Conservation (phyloP, 2,888 invertebrate genomes). For the Epinotia ramella region DNA sequence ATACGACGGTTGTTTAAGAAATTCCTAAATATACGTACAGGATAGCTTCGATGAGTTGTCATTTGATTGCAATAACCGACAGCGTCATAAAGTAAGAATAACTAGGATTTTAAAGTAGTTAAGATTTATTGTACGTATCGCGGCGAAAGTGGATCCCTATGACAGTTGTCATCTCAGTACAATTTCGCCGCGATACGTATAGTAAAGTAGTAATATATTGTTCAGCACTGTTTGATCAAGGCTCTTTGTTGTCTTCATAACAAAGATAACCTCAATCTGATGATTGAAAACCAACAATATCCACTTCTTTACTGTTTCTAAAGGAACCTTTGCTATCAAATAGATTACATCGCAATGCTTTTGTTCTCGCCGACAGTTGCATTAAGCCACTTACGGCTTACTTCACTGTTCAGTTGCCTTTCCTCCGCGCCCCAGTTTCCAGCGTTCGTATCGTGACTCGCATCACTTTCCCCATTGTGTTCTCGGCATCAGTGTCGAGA, state of each 20-base stretch:
- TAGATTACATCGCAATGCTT: conserved; percentile 14
- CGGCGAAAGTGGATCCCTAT: no score
- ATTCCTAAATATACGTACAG: background rate
- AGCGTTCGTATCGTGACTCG: conserved; percentile 27
- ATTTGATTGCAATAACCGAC: background rate
- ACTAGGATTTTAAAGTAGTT: background rate
- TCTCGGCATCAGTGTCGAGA: background rate
- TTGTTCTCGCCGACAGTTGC: conserved; percentile 22
- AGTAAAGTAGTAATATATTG: no score
- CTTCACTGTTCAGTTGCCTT: conserved; percentile 40
- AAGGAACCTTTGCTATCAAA: background rate
- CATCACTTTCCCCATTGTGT: conserved; percentile 45
- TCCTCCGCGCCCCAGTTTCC: conserved; percentile 41
- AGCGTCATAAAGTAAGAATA: background rate
- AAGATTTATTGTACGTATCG: no score
- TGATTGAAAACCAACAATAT: background rate
- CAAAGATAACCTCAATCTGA: background rate
- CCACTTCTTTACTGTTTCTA: background rate
- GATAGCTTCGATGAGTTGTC: background rate
- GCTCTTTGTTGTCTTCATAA: background rate
- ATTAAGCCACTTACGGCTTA: conserved; percentile 30
- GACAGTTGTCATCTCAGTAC: no score
- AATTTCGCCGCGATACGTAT: no score
- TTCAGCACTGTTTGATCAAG: background rate
- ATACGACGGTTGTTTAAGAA: conserved; percentile 3